Base-by-base conservation (phyloP, 2,797 vertebrate genomes). In the Labeo calbasu region DNA sequence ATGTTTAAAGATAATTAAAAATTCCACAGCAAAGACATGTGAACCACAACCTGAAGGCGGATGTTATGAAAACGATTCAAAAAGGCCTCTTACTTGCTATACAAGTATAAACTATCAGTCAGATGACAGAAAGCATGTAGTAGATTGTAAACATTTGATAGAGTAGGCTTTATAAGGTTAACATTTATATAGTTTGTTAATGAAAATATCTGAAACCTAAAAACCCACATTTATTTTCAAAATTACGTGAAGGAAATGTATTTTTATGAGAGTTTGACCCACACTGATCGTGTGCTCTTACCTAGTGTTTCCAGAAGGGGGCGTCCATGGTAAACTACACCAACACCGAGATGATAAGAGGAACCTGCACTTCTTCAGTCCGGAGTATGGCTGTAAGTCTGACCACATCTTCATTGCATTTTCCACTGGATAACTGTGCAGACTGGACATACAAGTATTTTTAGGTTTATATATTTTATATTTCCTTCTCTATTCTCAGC, bases 341-440 rank as follows among this genome's bases (percentile, higher is more conserved):
- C 99, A 97, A 0, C 98, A 96, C 91, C 94, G 96, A 3, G 98
- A 98, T 89, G 97, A 98, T 79, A 96, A 97, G 94, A 98, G 97
- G 89, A 98, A 99, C 92, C 90, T 98, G 91, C 98, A 99, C 92
- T 99, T 98, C 93, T 98, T 97, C 90, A 97, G 98, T 79, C 98
- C 98, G 0, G 98, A 99, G 91, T 99, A 99, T 53, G 97, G 96
- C 83, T 66, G 89, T 90, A 72, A 88, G 89, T 90, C 21, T 19
- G 5, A 57, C 11, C 5, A 36, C 3, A 28, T 78, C 55, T 21
- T 48, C 5, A 76, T 3, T 21, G 50, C 7, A 12, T 5, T 57
- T 76, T 59, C 53, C 36, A 57, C 57, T 77, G 4, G n/a, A 61
- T 28, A 23, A 46, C 46, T 61, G 75, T 46, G n/a, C 48, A 63